Evolutionary conservation across 2,888 invertebrate species (phyloP), one percentile per base, ranked within the genome.

Genomic region (Netelia fuscicornis): DNA sequence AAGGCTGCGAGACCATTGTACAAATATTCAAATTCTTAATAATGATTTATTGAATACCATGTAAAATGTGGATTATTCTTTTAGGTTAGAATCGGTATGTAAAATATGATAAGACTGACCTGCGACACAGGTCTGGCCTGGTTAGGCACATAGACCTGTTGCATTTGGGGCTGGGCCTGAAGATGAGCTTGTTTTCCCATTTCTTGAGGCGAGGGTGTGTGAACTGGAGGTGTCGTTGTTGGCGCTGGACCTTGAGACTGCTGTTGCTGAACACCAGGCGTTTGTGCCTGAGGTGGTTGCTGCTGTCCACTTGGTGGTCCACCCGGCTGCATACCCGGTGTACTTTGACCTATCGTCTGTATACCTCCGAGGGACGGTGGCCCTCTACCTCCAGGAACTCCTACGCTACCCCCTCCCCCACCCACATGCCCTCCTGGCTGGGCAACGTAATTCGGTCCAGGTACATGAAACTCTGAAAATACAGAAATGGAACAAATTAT

Each of bases 361-460:
- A 93, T 91, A 37, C 91, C 89, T 81, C 91, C 91, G 64, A 93
- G 89, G 72, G 91, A 89, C 76, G 91, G 91, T 85, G 92, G 93
- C 82, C 92, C 92, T 90, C 93, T 92, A 58, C 91, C 92, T 58
- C 93, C 92, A 42, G 92, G 91, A 86, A 93, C 92, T 87, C 92
- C 93, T 90, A 93, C 90, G 85, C 90, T 91, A 87, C 90, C 91
- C 86, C 92, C 93, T 80, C 92, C 93, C 82, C 92, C 93, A 67
- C 92, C 93, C 90, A 93, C 93, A 89, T 93, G 93, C 89, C 92
- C 92, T 86, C 93, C 93, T 90, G 92, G 91, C 89, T 93, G 93
- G 91, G 91, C 92, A 85, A 91, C 91, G 92, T 92, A 93, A 89
- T 91, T 93, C 88, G 92, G 92, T 89, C 92, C 92, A 86, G 92